Evolutionary conservation across 2,888 invertebrate genomes (phyloP), one percentile per base, ranked within the genome.

Genomic region (Hedychridium roseum): DNA sequence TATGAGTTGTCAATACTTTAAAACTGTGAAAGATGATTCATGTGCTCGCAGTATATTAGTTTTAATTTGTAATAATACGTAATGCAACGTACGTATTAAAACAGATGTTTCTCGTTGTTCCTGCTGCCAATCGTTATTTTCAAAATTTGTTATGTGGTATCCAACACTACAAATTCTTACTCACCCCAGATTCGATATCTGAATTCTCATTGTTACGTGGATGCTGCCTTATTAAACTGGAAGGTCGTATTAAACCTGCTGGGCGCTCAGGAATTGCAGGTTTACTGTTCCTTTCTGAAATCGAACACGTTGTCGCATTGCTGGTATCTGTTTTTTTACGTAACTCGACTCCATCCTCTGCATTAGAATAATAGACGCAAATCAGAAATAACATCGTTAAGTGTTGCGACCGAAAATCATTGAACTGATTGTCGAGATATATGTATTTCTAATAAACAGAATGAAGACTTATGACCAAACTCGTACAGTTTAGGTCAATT

Each of bases 261-360:
- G 92, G 92, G 44, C 92, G 83, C 76, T 91, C 91, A 38, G 92
- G 92, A 59, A 92, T 86, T 39, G 88, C 89, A 3, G 92, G 92
- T 78, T 92, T 92, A 72, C 84, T 75, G 57, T 60, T 69, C 52
- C 70, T 68, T 26, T 76, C 36, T 34, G 55, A 45, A 35, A 56
- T 43, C 44, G 54, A 42, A 58, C 58, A 50, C 28, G 45, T 32
- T 35, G 55, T 57, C 36, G 66, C 42, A 60, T 55, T 67, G 50
- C 55, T 68, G 16, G 53, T 62, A 23, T 79, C 71, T 2, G 69
- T 40, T 40, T 79, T 80, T 54, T 72, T 74, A 17, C 87, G 82
- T 57, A 87, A 73, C 69, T 82, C 83, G 32, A 86, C 84, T 34
- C 77, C 79, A 21, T 67, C 78, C 17, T 74, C 76, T 70, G 48